Percentiles rank a stretch among this genome's conserved stretches.
Conservation (phyloP, 2,113 vertebrate genomes). For the Theristicus caerulescens region DNA sequence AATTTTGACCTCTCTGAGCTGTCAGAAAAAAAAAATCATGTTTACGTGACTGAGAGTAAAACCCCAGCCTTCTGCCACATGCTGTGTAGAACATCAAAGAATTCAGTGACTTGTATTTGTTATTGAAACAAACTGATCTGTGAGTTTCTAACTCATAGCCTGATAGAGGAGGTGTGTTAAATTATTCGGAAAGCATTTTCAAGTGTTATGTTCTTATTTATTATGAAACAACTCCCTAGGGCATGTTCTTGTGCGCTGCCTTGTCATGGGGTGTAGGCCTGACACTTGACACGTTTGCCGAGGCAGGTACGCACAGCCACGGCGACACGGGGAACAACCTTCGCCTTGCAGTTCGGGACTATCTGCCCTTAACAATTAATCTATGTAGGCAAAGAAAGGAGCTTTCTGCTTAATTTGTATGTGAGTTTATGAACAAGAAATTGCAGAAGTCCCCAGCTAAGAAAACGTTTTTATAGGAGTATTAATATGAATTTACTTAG, state of each 20-base stretch:
- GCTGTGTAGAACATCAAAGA: accelerated
- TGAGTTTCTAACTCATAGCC: not conserved
- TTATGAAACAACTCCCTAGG: not conserved
- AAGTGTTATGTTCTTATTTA: not conserved
- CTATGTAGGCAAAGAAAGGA: not conserved
- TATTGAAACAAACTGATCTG: not conserved
- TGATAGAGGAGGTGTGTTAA: not conserved
- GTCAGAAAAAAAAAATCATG: not conserved
- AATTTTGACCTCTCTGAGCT: not conserved
- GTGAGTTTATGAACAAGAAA: not conserved
- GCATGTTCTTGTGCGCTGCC: not conserved
- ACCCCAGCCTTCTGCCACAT: not conserved
- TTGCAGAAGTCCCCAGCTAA: not conserved
- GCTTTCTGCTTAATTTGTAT: not conserved
- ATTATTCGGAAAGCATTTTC: not conserved
- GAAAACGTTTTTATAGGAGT: not conserved
- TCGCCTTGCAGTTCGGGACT: not conserved
- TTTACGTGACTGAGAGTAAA: not conserved
- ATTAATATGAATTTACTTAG: not conserved
- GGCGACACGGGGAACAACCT: accelerated
- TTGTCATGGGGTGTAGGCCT: not conserved
- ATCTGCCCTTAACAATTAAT: not conserved
- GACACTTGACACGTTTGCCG: not conserved
- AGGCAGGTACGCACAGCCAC: not conserved
- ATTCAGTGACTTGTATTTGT: not conserved